phyloP scores from a whole-genome alignment of 2,888 invertebrate species.

The Scaptomyza reducta region DNA sequence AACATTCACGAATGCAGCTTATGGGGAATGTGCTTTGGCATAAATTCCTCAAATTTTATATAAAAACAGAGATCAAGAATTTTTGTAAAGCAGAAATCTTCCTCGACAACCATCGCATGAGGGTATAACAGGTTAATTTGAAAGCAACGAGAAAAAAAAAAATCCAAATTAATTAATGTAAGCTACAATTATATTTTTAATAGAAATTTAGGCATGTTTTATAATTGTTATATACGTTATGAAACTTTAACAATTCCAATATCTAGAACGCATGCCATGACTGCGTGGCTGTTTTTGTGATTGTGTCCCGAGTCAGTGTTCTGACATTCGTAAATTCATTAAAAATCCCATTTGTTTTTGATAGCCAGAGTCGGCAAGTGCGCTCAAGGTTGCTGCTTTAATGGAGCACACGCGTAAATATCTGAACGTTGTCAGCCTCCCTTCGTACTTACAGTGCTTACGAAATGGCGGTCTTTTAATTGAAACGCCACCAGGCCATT shows the following conservation, averaged over 20 bases:
- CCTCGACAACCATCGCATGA: not conserved
- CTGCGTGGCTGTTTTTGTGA: constrained; percentile 6
- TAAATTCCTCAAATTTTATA: not conserved
- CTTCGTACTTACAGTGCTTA: constrained; percentile 13
- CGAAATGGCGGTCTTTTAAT: constrained; percentile 45
- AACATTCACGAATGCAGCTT: not conserved
- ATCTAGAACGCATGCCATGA: constrained; percentile 18
- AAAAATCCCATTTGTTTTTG: constrained; percentile 62
- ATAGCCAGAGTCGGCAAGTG: constrained; percentile 28
- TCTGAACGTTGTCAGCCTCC: constrained; percentile 19
- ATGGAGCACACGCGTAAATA: constrained; percentile 70
- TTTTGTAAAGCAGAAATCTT: not conserved
- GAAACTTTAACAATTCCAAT: not conserved
- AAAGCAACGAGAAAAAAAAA: not conserved
- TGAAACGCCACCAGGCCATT: constrained; percentile 50
- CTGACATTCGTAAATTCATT: constrained; percentile 46
- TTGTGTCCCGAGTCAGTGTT: constrained; percentile 32
- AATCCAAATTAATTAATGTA: not conserved
- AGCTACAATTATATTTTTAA: not conserved
- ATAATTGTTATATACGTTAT: not conserved
- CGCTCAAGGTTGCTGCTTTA: constrained; percentile 58
- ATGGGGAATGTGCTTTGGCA: not conserved
- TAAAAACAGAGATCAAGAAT: not conserved
- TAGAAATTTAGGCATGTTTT: not conserved
- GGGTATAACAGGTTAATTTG: not conserved